Base-by-base conservation (phyloP, 2,113 vertebrate species). In the Pholis gunnellus region DNA sequence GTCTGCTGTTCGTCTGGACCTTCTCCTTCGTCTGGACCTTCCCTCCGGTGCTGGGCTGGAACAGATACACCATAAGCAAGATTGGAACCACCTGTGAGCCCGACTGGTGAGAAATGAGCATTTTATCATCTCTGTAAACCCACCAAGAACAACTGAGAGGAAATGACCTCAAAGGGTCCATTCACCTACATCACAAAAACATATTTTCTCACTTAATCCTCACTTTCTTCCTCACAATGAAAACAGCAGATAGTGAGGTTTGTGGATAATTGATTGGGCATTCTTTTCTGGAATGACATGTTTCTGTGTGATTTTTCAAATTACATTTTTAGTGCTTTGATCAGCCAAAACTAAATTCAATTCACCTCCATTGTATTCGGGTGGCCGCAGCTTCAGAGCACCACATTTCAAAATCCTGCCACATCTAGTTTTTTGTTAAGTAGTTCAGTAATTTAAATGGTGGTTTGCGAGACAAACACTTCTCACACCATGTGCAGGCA, bases 21-120 rank as follows among this genome's bases (percentile, higher is more conserved):
- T 98, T 96, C 88, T 97, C 97, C 85, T 97, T 98, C 82, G 84
- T 97, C 84, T 98, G 97, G 93, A 97, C 97, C 61, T 91, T 97
- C 68, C 97, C 96, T 48, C 97, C 97, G 0, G 92, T 95, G 10
- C 78, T 97, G 83, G 97, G 97, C 20, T 98, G 97, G 97, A 97
- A 95, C 95, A 97, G 96, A 91, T 98, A 98, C 87, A 97, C 96
- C 1, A 88, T 96, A 77, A 98, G 96, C 94, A 97, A 96, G 93
- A 98, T 98, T 61, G 97, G 97, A 70, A 98, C 97, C 68, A 98
- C 97, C 9, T 98, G 97, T 92, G 97, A 98, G 88, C 97, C 96
- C 0, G 97, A 98, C 92, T 98, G 97, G 97, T 98, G 94, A 97
- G 96, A 36, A 81, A 64, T 3, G 0, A 61, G 1, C 29, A 9